Base-by-base conservation (phyloP, 1,140 invertebrate genomes). In the Heliconius eleuchia region DNA sequence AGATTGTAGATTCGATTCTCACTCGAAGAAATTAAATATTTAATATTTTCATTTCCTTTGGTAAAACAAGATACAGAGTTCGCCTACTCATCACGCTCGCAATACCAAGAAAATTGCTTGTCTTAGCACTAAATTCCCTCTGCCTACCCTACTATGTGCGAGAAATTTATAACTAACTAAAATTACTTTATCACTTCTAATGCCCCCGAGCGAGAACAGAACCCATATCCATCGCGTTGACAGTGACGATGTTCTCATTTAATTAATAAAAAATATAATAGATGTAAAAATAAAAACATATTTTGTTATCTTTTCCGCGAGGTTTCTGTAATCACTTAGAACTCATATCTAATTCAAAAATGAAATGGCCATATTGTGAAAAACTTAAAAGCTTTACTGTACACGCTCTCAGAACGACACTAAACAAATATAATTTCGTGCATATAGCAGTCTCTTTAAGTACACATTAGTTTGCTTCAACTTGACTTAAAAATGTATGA, bases 401-500 rank as follows among this genome's bases (percentile, higher is more conserved):
- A n/a, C n/a, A 66, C 60, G 60, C 60, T 66, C 60, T 66, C 27
- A 13, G 27, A 27, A 66, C 60, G 60, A 66, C 60, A 30, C 60
- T 66, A 66, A 66, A 66, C 60, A 66, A 66, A 66, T 66, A 66
- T 66, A 66, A 66, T 66, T 66, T 66, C 60, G 23, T 66, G n/a
- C 60, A 66, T 66, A 66, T 66, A 66, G 11, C 60, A 66, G 27
- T 75, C 74, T 75, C 73, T 75, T 75, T 60, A 75, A 75, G 74
- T 30, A 75, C 55, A 66, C 74, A 75, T 75, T 75, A 75, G 30
- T 70, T 70, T n/a, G 57, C 37, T 8, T 60, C 55, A 27, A 70
- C 74, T 76, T 71, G 57, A 76, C 66, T 52, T 73, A 78, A 73
- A 77, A 78, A 78, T 73, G 71, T 73, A 78, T 57, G 71, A 73